A percentile compares a stretch with the other conserved stretches of the same genome.
Evolutionary conservation across 2,888 invertebrate genomes (phyloP).

Genomic region (Sminthurides aquaticus): DNA sequence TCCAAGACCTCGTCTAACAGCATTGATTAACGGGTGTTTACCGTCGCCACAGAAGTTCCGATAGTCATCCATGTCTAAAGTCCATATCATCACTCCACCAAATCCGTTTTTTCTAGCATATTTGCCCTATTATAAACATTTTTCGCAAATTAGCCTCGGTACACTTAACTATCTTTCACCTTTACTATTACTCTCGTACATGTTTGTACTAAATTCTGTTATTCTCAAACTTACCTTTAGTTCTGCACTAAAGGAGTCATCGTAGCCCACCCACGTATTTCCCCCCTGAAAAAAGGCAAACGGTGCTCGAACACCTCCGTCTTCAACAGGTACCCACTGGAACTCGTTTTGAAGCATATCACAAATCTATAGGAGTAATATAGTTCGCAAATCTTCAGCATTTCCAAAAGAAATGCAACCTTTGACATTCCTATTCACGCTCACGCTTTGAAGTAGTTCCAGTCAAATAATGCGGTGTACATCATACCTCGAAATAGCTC

Average conservation of each 20-base stretch:
- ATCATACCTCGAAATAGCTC: neutral
- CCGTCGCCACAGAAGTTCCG: neutral
- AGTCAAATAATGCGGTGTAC: too few species aligned
- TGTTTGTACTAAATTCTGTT: too few species aligned
- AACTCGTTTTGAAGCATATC: too few species aligned
- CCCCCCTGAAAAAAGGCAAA: neutral
- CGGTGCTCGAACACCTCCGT: neutral
- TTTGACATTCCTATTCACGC: too few species aligned
- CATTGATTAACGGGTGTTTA: neutral
- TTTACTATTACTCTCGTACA: too few species aligned
- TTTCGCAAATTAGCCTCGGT: too few species aligned
- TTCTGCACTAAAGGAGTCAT: neutral
- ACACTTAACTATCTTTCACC: too few species aligned
- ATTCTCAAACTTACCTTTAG: neutral
- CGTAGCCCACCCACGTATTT: neutral
- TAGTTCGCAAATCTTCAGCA: neutral
- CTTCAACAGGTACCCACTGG: neutral
- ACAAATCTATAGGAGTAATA: too few species aligned
- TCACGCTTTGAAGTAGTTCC: too few species aligned
- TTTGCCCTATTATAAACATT: neutral
- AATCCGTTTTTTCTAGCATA: neutral
- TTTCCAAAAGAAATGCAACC: too few species aligned
- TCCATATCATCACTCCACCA: neutral
- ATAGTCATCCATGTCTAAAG: constrained; percentile 3
- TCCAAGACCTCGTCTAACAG: neutral